Percentiles rank a stretch among this genome's conserved stretches.
Conservation (phyloP, 2,888 invertebrate genomes). For the Pogonocherus hispidulus region DNA sequence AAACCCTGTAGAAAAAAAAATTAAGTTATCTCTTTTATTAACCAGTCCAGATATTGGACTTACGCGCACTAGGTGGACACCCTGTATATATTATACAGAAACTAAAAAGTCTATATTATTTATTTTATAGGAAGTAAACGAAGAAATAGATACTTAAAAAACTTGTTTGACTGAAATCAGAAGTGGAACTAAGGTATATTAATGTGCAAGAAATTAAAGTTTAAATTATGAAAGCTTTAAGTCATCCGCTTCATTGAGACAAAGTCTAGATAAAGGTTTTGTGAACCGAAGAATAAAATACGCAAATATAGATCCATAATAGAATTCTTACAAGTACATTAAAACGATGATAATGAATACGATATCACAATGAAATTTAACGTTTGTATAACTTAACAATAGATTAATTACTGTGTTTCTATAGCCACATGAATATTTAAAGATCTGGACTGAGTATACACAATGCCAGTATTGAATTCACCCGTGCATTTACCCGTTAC, state of each 20-base stretch:
- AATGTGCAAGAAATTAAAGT: neutral
- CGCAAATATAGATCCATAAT: conserved; percentile 51
- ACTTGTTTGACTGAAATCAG: neutral
- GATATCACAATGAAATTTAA: conserved; percentile 67
- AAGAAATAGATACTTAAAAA: neutral
- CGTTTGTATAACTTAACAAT: conserved; percentile 69
- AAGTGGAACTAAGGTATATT: neutral
- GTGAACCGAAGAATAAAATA: conserved; percentile 23
- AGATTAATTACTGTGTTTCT: conserved; percentile 69
- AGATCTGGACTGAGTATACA: conserved; percentile 64
- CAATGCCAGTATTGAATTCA: conserved; percentile 66
- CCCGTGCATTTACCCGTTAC: conserved; percentile 57
- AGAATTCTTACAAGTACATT: conserved; percentile 68
- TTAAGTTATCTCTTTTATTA: too few relatives aligned
- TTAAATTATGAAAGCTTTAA: neutral
- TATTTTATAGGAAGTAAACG: too few relatives aligned
- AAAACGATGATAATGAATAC: conserved; percentile 69
- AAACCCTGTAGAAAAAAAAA: too few relatives aligned
- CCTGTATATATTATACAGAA: too few relatives aligned
- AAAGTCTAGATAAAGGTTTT: conserved; percentile 18
- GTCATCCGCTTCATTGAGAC: neutral
- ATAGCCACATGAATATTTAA: conserved; percentile 69
- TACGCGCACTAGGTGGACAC: too few relatives aligned
- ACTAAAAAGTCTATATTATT: too few relatives aligned
- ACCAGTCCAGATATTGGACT: too few relatives aligned